These are phyloP conservation scores for Geodia barretti DNA, from an alignment of 37 sponge, comb jelly and placozoan genomes.

Conservation along the genomic window DNA sequence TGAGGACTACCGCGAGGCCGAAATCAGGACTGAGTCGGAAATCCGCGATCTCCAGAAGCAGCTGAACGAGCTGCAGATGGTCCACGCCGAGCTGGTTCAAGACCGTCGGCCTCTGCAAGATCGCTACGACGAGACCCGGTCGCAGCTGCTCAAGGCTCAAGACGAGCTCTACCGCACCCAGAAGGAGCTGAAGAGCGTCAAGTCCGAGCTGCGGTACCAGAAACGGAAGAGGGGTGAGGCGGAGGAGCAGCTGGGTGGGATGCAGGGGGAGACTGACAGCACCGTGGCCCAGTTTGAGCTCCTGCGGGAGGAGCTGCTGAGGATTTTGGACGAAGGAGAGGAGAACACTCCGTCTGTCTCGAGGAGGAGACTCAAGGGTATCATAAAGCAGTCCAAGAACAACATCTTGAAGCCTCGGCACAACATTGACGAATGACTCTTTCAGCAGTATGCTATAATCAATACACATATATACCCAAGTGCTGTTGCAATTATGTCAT, in stretches of 20 bases:
- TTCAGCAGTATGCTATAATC: too few species aligned
- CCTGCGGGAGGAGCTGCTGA: conserved; percentile 26
- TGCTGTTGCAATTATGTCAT: too few species aligned
- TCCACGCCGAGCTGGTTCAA: neutral
- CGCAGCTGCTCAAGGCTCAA: neutral
- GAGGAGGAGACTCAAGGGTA: neutral
- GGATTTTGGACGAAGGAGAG: conserved; percentile 4
- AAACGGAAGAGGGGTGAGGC: conserved; percentile 15
- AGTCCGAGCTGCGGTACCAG: neutral
- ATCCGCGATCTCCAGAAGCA: neutral
- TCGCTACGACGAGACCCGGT: neutral
- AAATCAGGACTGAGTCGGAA: conserved; percentile 6
- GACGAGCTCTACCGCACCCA: conserved; percentile 2
- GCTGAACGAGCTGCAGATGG: conserved; percentile 19
- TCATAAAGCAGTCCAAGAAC: neutral
- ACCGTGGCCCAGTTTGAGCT: conserved; percentile 35
- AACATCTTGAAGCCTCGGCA: neutral
- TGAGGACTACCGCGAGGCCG: conserved; percentile 2
- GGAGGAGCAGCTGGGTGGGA: conserved; percentile 9
- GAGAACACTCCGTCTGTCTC: neutral
- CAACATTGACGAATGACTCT: neutral
- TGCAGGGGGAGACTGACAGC: conserved; percentile 23
- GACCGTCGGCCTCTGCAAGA: conserved; percentile 5
- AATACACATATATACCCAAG: too few species aligned
- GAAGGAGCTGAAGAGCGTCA: neutral